phyloP scores from a whole-genome alignment of 2,797 vertebrate genomes.

The Sebastes nivosus region DNA sequence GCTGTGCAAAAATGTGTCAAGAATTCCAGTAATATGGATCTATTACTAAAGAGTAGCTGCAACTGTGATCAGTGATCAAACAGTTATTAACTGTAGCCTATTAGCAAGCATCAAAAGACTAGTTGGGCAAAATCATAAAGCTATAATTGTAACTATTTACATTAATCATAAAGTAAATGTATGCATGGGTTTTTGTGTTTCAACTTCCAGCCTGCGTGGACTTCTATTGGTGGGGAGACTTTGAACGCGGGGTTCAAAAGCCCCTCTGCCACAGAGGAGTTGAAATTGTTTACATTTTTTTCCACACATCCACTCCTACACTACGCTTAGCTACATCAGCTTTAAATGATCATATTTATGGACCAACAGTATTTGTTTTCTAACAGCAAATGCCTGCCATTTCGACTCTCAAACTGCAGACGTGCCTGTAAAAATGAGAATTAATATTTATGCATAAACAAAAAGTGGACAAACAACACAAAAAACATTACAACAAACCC shows the following conservation, averaged over 20 bases:
- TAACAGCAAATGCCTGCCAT: not conserved
- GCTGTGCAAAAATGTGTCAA: not conserved
- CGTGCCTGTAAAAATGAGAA: not conserved
- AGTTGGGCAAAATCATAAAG: not conserved
- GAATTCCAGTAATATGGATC: not conserved
- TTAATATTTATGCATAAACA: not conserved
- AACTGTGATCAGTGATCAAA: not conserved
- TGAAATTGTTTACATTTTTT: conserved; percentile 27
- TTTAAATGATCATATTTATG: conserved; percentile 10
- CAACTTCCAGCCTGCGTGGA: conserved; percentile 7
- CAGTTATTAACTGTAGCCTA: not conserved
- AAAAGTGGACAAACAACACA: not conserved
- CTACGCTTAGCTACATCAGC: not conserved
- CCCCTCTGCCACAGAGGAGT: conserved; percentile 10
- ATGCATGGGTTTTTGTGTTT: not conserved
- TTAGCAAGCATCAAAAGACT: not conserved
- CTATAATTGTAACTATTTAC: not conserved
- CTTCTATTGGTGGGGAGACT: conserved; percentile 28
- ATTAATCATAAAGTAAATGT: conserved; percentile 8
- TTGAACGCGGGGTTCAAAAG: conserved; percentile 26
- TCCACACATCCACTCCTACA: not conserved
- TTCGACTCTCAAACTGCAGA: not conserved
- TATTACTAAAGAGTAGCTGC: not conserved
- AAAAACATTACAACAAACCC: not conserved
- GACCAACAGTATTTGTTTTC: conserved; percentile 13